Percentiles rank a stretch among this genome's conserved stretches.
phyloP scores from a whole-genome alignment of 2,113 vertebrate genomes.

The Sterrhoptilus dennistouni region DNA sequence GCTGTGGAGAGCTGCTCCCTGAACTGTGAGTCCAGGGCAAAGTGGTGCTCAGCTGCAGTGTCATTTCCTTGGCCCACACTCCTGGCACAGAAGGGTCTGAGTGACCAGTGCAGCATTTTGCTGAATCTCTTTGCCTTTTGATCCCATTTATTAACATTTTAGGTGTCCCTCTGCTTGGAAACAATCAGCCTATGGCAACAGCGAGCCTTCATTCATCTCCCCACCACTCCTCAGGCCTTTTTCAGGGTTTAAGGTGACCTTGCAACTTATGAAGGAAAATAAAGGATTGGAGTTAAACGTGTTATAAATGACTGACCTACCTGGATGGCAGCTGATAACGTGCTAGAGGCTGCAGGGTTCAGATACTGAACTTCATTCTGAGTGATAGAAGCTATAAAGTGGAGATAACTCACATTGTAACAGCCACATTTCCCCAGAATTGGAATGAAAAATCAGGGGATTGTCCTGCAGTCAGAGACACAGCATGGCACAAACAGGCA shows the following conservation, averaged over 20 bases:
- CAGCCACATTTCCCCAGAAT: not conserved
- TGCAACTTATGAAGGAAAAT: conserved; percentile 37
- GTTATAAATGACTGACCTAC: conserved; percentile 51
- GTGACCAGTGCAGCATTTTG: not conserved
- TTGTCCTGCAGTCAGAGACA: not conserved
- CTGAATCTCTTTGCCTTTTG: not conserved
- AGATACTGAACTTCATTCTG: conserved; percentile 22
- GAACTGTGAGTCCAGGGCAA: not conserved
- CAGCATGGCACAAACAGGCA: not conserved
- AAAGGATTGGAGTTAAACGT: not conserved
- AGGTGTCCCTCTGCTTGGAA: not conserved
- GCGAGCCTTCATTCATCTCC: not conserved
- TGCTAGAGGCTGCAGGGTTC: conserved; percentile 24
- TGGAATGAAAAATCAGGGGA: not conserved
- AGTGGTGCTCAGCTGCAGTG: not conserved
- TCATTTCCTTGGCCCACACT: not conserved
- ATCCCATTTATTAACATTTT: not conserved
- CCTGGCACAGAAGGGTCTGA: not conserved
- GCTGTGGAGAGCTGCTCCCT: not conserved
- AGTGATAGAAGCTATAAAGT: not conserved
- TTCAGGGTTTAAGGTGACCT: conserved; percentile 35
- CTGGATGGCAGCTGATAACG: conserved; percentile 17
- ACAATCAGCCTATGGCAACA: not conserved
- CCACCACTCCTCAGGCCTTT: not conserved
- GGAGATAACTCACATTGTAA: not conserved